Conservation (phyloP, 2,113 vertebrate genomes). For the Synchiropus splendidus region DNA sequence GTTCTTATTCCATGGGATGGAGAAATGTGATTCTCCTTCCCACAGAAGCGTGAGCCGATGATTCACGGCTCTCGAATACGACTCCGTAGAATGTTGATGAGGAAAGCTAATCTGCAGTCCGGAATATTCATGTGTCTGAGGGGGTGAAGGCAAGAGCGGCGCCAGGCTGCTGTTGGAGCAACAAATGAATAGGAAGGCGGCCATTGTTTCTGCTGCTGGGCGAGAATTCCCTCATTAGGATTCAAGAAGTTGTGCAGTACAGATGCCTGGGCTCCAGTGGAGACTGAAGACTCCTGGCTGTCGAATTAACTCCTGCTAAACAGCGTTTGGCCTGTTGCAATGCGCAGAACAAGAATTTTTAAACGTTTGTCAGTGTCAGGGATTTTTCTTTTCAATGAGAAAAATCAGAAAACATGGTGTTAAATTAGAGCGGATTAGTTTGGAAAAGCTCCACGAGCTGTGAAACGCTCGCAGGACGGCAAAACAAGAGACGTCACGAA, state of each 20-base stretch:
- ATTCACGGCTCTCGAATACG: conserved; percentile 19
- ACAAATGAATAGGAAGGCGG: conserved; percentile 21
- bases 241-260: conserved; percentile 20
- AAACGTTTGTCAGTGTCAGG: conserved; percentile 6
- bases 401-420: too few relatives aligned
- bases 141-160: conserved; percentile 27
- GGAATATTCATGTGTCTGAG: conserved; percentile 36
- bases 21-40: conserved; percentile 9
- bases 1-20: conserved; percentile 7
- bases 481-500: too few relatives aligned
- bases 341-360: conserved; percentile 13
- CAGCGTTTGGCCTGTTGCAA: conserved; percentile 36
- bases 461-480: too few relatives aligned
- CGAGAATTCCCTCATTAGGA: conserved; percentile 43
- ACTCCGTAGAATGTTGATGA: conserved; percentile 26
- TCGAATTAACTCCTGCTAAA: conserved; percentile 53
- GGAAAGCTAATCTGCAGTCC: conserved; percentile 29
- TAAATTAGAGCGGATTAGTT: too few relatives aligned
- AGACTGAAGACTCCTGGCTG: conserved; percentile 41
- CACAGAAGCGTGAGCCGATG: conserved; percentile 13
- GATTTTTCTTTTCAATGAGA: conserved; percentile 1
- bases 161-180: conserved; percentile 29
- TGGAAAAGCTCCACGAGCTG: too few relatives aligned
- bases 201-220: conserved; percentile 30
- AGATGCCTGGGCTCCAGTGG: conserved; percentile 34